Conservation (phyloP, 2,797 vertebrate species). For the Artibeus jamaicensis region DNA sequence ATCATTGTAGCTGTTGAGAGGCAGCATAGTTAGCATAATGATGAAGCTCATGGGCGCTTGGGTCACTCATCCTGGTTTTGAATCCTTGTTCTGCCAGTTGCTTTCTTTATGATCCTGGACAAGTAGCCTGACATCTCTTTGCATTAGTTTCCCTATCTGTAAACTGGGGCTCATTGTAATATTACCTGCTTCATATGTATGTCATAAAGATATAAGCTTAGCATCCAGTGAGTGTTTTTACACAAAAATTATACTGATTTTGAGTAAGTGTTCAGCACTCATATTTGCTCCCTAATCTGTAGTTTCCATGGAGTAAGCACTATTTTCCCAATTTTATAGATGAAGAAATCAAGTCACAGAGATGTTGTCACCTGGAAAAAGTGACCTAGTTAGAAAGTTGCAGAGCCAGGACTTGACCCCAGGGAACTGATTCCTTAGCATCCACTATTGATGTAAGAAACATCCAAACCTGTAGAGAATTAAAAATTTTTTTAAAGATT, state of each 20-base stretch:
- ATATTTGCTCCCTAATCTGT: constrained; percentile 37
- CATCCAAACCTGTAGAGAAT: background rate
- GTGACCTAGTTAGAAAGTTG: background rate
- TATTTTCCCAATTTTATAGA: background rate
- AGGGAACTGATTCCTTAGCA: background rate
- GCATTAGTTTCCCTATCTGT: background rate
- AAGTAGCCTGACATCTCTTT: constrained; percentile 19
- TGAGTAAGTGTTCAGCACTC: constrained; percentile 1
- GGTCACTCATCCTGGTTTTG: background rate
- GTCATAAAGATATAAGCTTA: background rate
- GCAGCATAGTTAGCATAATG: background rate
- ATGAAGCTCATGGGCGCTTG: background rate
- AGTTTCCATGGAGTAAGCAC: background rate
- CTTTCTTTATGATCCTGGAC: background rate
- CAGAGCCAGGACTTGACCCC: background rate
- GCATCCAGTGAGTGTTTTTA: constrained; percentile 3
- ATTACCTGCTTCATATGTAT: background rate
- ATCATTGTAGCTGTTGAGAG: background rate
- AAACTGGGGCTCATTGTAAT: background rate
- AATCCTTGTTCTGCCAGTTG: background rate
- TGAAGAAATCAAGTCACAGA: background rate
- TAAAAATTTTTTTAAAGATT: too few species aligned
- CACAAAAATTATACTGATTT: background rate
- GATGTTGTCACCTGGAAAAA: constrained; percentile 6
- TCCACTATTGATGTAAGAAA: background rate